phyloP scores from a whole-genome alignment of 2,888 invertebrate genomes.

The Dilophus febrilis region DNA sequence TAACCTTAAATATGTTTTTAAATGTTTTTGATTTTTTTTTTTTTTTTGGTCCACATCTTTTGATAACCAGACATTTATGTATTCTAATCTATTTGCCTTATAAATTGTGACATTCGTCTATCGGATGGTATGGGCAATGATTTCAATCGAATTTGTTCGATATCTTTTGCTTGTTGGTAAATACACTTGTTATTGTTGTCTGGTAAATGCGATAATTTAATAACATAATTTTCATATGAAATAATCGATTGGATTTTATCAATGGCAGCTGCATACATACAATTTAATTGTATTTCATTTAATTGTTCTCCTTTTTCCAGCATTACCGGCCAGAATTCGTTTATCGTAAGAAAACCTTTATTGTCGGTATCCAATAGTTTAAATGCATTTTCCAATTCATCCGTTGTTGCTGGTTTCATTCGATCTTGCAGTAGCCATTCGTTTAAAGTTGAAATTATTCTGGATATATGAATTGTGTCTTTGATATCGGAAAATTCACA shows the following conservation, averaged over 20 bases:
- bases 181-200: too few species aligned
- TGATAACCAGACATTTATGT: too few species aligned
- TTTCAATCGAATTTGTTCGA: too few species aligned
- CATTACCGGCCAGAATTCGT: constrained; percentile 2
- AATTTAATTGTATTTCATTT: constrained; percentile 11
- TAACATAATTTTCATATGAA: too few species aligned
- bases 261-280: constrained; percentile 4
- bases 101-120: too few species aligned
- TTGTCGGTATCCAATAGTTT: constrained; percentile 3
- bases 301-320: constrained; percentile 1
- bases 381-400: constrained; percentile 2
- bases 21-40: too few species aligned
- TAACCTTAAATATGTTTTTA: too few species aligned
- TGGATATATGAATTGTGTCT: background rate
- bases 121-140: too few species aligned
- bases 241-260: background rate
- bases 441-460: background rate
- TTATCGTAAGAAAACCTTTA: constrained; percentile 1
- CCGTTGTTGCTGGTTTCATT: constrained; percentile 2
- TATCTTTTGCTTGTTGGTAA: too few species aligned
- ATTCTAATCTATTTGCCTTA: too few species aligned
- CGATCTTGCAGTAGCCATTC: background rate
- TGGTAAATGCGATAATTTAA: too few species aligned
- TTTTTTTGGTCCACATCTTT: too few species aligned
- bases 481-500: background rate